These are phyloP conservation scores for Molossus alvarezi DNA, from an alignment of 2,797 vertebrate genomes.

Conservation along the genomic window DNA sequence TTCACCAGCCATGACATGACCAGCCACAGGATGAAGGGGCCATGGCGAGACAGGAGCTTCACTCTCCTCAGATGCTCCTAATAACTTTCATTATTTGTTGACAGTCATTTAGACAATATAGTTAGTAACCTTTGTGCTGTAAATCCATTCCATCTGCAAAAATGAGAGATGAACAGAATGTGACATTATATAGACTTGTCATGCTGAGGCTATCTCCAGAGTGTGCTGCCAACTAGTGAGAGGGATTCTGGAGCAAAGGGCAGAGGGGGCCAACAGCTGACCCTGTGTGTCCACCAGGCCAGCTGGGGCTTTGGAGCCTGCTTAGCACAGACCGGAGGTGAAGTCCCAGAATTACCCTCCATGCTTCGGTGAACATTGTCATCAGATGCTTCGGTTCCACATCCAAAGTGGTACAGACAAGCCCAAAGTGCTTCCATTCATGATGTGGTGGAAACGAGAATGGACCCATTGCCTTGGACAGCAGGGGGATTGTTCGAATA, in stretches of 20 bases:
- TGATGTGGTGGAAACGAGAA: not conserved
- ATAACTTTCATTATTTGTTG: conserved; percentile 87
- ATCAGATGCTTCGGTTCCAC: not conserved
- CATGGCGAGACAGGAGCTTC: conserved; percentile 58
- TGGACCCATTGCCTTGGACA: not conserved
- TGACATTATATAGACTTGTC: conserved; percentile 60
- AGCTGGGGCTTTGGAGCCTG: not conserved
- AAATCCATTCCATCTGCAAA: conserved; percentile 83
- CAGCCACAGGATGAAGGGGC: conserved; percentile 82
- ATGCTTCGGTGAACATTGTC: not conserved
- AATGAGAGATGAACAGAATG: conserved; percentile 80
- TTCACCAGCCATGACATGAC: conserved; percentile 84
- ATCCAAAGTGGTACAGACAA: not conserved
- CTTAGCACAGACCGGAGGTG: not conserved
- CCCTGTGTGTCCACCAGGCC: accelerated
- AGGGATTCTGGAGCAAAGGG: not conserved
- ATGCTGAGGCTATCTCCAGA: conserved; percentile 16
- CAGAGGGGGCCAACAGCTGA: not conserved
- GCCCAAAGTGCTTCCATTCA: not conserved
- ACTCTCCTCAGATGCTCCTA: conserved; percentile 81
- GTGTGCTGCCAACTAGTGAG: conserved; percentile 8
- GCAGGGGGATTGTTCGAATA: not conserved
- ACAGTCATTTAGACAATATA: conserved; percentile 84
- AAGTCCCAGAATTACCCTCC: not conserved
- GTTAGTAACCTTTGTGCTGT: conserved; percentile 80